Conservation (phyloP, 2,888 invertebrate species). For the Drosophila putrida region DNA sequence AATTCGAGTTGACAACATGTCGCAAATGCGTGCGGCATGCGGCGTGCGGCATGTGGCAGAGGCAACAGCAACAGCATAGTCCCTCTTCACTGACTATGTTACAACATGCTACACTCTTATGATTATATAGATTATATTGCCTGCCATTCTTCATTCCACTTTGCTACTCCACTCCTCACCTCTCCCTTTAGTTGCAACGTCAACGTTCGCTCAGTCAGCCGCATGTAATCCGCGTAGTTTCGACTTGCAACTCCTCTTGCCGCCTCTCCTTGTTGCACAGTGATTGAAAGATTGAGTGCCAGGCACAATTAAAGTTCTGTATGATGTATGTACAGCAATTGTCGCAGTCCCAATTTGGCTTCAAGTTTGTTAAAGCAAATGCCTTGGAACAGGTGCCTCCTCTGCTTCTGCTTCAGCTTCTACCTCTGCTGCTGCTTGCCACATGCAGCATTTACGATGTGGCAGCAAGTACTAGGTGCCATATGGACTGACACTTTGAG, state of each 20-base stretch:
- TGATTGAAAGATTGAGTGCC: constrained; percentile 84
- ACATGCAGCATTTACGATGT: constrained; percentile 2
- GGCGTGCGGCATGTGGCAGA: constrained; percentile 4
- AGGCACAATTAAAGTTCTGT: constrained; percentile 78
- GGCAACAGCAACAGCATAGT: constrained; percentile 12
- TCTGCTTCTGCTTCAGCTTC: not conserved
- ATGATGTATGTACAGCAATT: constrained; percentile 75
- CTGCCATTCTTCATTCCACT: constrained; percentile 32
- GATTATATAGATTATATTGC: constrained; percentile 79
- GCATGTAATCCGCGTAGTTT: constrained; percentile 62
- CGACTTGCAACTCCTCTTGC: not conserved
- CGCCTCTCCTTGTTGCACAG: constrained; percentile 12
- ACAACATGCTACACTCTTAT: constrained; percentile 72
- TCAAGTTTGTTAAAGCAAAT: constrained; percentile 50
- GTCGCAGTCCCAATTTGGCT: constrained; percentile 75
- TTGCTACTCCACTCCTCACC: not conserved
- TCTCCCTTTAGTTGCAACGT: not conserved
- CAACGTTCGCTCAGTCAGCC: constrained; percentile 43
- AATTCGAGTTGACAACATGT: constrained; percentile 85
- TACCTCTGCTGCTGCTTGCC: not conserved
- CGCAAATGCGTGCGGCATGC: constrained; percentile 74
- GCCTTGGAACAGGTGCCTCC: constrained; percentile 52
- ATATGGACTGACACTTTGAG: constrained; percentile 59
- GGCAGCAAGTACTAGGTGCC: constrained; percentile 46
- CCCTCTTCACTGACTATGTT: constrained; percentile 48